Evolutionary conservation across 2,113 vertebrate species (phyloP).

Genomic region (Eulacestoma nigropectus): DNA sequence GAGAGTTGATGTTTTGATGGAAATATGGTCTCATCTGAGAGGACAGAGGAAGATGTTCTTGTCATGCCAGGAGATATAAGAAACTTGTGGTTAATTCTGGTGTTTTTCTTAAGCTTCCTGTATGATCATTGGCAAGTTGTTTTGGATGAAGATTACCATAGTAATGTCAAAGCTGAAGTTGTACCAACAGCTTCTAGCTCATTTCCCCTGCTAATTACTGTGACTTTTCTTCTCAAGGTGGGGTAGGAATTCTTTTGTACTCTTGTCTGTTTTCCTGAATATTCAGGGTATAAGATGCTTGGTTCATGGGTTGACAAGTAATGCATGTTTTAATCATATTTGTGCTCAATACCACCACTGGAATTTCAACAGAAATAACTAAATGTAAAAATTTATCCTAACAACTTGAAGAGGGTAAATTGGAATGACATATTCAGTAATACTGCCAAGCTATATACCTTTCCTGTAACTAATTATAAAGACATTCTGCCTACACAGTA

Average conservation of each 20-base stretch:
- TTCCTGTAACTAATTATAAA: background rate
- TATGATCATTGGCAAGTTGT: background rate
- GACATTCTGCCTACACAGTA: background rate
- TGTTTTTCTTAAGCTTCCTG: background rate
- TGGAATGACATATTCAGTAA: background rate
- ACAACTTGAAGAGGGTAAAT: background rate
- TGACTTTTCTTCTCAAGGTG: background rate
- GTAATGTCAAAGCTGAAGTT: background rate
- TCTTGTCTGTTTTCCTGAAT: background rate
- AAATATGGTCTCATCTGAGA: background rate
- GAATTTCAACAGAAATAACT: background rate
- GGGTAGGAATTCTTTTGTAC: background rate
- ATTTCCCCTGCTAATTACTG: background rate
- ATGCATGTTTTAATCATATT: background rate
- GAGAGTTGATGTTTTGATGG: background rate
- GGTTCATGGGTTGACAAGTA: background rate
- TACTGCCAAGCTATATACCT: background rate
- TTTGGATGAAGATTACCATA: background rate
- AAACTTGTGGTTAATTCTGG: background rate
- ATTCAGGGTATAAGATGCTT: background rate
- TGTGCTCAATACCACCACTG: background rate
- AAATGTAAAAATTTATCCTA: background rate
- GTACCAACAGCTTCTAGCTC: background rate
- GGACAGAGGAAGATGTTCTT: background rate
- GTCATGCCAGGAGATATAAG: background rate